These are phyloP conservation scores for Alaudala cheleensis DNA, from an alignment of 2,113 vertebrate species.

Conservation along the genomic window DNA sequence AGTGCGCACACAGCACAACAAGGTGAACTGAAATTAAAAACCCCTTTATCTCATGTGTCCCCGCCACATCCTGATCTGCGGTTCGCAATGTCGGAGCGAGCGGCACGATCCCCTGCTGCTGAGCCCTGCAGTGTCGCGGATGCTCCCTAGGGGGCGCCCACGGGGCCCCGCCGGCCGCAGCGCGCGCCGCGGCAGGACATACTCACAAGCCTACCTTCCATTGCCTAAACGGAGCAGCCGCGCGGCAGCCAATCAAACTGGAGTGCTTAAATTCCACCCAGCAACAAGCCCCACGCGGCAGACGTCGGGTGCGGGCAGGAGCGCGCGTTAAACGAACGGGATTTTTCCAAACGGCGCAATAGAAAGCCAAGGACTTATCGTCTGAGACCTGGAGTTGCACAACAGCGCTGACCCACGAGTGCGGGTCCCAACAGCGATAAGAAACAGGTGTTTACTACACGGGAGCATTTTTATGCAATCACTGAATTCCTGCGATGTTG, in stretches of 20 bases:
- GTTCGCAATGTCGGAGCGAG: not conserved
- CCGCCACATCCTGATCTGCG: not conserved
- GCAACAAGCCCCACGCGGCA: constrained; percentile 59
- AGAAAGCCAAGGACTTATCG: not conserved
- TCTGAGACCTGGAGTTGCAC: not conserved
- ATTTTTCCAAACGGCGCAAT: not conserved
- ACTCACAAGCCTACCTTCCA: not conserved
- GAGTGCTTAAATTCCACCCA: constrained; percentile 17
- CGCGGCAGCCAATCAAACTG: constrained; percentile 52
- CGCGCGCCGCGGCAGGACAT: not conserved
- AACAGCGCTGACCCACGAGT: accelerated
- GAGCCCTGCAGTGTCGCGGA: constrained; percentile 36
- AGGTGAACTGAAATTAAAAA: not conserved
- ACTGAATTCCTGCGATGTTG: not conserved
- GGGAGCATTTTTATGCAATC: not conserved
- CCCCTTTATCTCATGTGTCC: not conserved
- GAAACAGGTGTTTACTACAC: accelerated
- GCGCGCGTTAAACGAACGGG: not conserved
- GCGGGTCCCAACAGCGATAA: accelerated
- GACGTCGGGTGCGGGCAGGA: not conserved
- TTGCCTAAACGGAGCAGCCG: constrained; percentile 34
- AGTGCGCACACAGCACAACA: not conserved
- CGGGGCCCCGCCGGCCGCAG: not conserved
- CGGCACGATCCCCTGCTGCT: not conserved
- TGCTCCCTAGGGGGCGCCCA: constrained; percentile 57